Evolutionary conservation across 2,113 vertebrate species (phyloP), one percentile per base, ranked within the genome.

Genomic region (Pycnonotus jocosus): DNA sequence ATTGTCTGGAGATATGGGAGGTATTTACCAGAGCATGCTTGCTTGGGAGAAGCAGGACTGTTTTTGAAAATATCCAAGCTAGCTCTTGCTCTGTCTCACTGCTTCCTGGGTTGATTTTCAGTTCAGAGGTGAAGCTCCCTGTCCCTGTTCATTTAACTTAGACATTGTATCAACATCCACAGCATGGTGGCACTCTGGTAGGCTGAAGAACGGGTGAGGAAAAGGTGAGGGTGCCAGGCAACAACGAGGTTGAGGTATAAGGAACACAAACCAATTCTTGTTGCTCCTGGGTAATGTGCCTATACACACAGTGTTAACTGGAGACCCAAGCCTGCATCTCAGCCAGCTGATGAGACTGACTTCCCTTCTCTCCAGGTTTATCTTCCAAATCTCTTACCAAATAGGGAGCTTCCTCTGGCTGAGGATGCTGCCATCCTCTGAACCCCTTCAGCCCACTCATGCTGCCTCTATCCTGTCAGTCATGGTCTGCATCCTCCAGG

Each of bases 151-250:
- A 65, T 92, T 82, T 35, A 66, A 5, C 20, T 6, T n/a, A 48
- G n/a, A 33, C 4, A 15, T 65, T 21, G 7, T 30, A 53, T 38
- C 0, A 1, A 42, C 1, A 8, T 47, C 50, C 3, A 5, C 22
- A 53, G 13, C 3, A 5, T 0, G 1, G 19, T 72, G 38, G 13
- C 12, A 62, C 33, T 14, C 2, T 10, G n/a, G 30, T 60, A 35
- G 9, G 7, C 21, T 72, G 58, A 72, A 80, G 73, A n/a, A 38
- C 1, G 1, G 14, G 5, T 48, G 23, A 13, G 21, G 18, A 80
- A 64, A 51, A 5, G 21, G 21, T 86, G 56, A 28, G 1, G 1
- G 8, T 77, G 22, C 10, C 31, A 17, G 31, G 4, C 45, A 28
- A 21, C 64, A 27, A 5, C 0, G 9, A 33, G 4, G 25, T 3